A percentile compares a stretch with the other conserved stretches of the same genome.
phyloP scores from a whole-genome alignment of 2,888 invertebrate genomes.

The Ariolimax columbianus region DNA sequence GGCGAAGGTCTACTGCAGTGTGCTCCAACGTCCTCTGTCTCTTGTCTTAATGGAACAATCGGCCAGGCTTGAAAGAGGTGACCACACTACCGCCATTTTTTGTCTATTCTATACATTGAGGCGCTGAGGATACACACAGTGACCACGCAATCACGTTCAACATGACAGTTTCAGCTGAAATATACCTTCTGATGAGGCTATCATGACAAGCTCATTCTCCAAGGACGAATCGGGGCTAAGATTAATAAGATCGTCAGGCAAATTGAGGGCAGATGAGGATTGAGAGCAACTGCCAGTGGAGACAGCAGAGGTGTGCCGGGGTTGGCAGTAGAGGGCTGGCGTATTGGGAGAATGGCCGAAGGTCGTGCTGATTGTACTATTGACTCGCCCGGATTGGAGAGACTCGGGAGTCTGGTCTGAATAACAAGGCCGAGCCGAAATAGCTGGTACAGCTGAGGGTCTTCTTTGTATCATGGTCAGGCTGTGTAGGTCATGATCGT shows the following conservation, averaged over 20 bases:
- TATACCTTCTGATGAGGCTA: slow-evolving; percentile 52
- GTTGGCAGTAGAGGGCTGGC: neutral
- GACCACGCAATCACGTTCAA: neutral
- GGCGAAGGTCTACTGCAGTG: too few relatives aligned
- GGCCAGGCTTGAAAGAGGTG: too few relatives aligned
- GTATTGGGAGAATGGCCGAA: neutral
- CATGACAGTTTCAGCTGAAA: slow-evolving; percentile 22
- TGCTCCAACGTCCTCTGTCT: too few relatives aligned
- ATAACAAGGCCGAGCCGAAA: neutral
- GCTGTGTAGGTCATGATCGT: neutral
- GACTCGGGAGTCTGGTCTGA: neutral
- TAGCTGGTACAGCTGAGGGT: neutral
- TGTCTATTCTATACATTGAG: too few relatives aligned
- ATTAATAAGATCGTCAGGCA: slow-evolving; percentile 45
- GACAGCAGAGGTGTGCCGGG: neutral
- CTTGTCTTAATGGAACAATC: too few relatives aligned
- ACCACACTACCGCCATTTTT: too few relatives aligned
- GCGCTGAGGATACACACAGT: too few relatives aligned
- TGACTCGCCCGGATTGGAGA: neutral
- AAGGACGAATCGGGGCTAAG: neutral
- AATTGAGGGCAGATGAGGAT: slow-evolving; percentile 20
- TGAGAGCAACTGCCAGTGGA: neutral
- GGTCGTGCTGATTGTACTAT: neutral
- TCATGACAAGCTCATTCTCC: slow-evolving; percentile 43
- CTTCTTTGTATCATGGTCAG: neutral